Evolutionary conservation across 2,797 vertebrate species (phyloP).

Genomic region (Chiloscyllium punctatum): DNA sequence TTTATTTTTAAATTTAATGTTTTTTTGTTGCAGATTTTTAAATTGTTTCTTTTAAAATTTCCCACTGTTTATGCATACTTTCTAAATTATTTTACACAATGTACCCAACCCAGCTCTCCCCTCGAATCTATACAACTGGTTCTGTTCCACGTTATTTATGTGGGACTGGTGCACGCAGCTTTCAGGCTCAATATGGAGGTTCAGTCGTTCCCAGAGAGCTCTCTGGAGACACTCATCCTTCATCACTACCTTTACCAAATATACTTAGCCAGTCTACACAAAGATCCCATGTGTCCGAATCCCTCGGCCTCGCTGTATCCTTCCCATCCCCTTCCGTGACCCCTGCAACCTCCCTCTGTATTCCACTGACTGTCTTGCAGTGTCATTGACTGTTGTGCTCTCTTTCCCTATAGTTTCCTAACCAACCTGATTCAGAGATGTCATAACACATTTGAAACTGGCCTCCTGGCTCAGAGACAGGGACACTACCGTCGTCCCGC

Average conservation of each 20-base stretch:
- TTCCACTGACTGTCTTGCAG: neutral
- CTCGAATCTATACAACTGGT: neutral
- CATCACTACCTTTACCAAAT: too few species aligned
- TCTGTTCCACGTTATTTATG: neutral
- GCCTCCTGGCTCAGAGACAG: too few species aligned
- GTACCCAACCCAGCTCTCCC: too few species aligned
- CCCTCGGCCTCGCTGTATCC: neutral
- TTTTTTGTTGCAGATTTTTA: neutral
- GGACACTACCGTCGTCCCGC: too few species aligned
- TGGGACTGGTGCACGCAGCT: neutral
- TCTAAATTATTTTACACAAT: too few species aligned
- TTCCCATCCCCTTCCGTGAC: neutral
- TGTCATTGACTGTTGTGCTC: neutral
- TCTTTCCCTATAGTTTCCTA: neutral
- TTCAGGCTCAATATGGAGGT: neutral
- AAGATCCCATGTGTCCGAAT: neutral
- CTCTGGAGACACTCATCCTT: too few species aligned
- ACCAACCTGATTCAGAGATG: neutral
- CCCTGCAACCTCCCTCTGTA: too few species aligned
- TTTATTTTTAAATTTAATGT: neutral
- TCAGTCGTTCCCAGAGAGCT: too few species aligned
- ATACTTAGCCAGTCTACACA: too few species aligned
- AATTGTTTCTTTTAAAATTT: too few species aligned
- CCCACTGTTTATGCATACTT: too few species aligned
- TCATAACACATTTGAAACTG: too few species aligned